phyloP scores from a whole-genome alignment of 2,888 invertebrate genomes.

The Lithophane ornitopus region DNA sequence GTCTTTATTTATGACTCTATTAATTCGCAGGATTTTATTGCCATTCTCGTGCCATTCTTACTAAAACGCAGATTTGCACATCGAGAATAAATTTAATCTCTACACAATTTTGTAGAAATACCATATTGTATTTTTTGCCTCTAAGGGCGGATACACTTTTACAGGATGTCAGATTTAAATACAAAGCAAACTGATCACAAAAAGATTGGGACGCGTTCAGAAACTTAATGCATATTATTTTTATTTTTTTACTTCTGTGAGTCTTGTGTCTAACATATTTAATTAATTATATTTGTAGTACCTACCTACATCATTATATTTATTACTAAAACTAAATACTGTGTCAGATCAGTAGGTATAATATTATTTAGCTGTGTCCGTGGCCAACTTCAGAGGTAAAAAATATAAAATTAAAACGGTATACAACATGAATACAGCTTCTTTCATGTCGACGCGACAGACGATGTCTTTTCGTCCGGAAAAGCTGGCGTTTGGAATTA shows the following conservation, averaged over 20 bases:
- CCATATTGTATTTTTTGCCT: neutral
- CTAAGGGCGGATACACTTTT: constrained; percentile 7
- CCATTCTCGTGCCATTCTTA: constrained; percentile 16
- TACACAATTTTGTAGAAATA: neutral
- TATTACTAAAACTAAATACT: too few relatives aligned
- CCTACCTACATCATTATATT: too few relatives aligned
- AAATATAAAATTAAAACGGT: neutral
- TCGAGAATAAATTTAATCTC: neutral
- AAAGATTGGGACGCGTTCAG: constrained; percentile 31
- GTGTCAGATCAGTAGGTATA: neutral
- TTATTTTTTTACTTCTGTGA: neutral
- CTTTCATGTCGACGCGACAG: neutral
- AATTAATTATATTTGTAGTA: neutral
- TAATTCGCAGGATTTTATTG: constrained; percentile 15
- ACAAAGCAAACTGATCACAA: constrained; percentile 39
- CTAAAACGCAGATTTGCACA: neutral
- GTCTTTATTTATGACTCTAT: constrained; percentile 31
- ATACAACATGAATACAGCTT: neutral
- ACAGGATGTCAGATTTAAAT: constrained; percentile 41
- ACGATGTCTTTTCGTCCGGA: neutral
- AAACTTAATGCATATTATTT: constrained; percentile 30
- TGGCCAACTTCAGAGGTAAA: neutral
- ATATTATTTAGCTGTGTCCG: too few relatives aligned
- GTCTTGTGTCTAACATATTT: neutral
- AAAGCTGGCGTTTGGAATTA: neutral